Evolutionary conservation across 2,113 vertebrate genomes (phyloP).

Genomic region (Tursiops truncatus): DNA sequence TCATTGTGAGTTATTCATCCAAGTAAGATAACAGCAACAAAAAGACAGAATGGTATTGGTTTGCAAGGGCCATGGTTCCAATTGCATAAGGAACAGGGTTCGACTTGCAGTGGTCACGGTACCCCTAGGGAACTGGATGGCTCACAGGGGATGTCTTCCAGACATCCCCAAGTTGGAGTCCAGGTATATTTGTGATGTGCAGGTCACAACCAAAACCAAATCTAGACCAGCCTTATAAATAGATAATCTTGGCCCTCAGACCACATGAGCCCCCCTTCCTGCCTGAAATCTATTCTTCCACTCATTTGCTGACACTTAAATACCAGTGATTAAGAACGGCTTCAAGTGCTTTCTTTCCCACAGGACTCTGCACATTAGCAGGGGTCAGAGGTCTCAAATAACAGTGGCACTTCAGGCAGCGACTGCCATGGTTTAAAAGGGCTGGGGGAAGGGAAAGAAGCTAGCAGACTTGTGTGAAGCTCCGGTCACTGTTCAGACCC

Average conservation of each 20-base stretch:
- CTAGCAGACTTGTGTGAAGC: background rate
- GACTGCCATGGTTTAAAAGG: background rate
- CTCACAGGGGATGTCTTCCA: background rate
- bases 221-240: background rate
- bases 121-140: background rate
- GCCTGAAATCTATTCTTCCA: background rate
- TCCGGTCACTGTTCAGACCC: background rate
- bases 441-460: background rate
- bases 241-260: background rate
- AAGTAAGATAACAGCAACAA: background rate
- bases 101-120: background rate
- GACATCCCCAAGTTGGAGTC: background rate
- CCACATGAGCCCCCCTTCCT: background rate
- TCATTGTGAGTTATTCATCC: conserved; percentile 53
- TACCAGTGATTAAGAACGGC: background rate
- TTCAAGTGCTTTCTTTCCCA: conserved; percentile 3
- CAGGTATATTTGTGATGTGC: background rate
- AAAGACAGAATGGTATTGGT: background rate
- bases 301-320: background rate
- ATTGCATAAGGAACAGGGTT: background rate
- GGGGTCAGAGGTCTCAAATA: background rate
- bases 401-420: background rate
- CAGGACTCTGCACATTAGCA: background rate
- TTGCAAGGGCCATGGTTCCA: background rate
- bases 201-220: background rate